Evolutionary conservation across 2,888 invertebrate species (phyloP).

Genomic region (Punctoribates punctum): DNA sequence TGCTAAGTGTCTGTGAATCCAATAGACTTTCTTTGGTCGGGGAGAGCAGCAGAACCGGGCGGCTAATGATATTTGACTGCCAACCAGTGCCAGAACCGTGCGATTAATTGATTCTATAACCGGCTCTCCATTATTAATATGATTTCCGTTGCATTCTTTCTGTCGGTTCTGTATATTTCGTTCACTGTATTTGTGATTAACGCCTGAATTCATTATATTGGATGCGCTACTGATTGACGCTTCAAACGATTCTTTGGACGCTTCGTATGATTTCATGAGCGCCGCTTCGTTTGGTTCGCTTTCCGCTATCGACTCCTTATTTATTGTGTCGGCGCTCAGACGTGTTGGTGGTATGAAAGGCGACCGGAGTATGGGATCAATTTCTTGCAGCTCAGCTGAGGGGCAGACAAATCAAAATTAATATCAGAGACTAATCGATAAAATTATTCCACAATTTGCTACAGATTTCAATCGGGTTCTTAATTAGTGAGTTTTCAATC

Average conservation of each 20-base stretch:
- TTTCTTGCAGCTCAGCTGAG: slow-evolving; percentile 28
- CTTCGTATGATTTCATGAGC: slow-evolving; percentile 25
- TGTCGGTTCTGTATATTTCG: slow-evolving; percentile 39
- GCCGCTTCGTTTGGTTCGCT: slow-evolving; percentile 28
- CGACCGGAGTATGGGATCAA: slow-evolving; percentile 18
- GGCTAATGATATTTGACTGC: slow-evolving; percentile 64
- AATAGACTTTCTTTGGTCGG: slow-evolving; percentile 62
- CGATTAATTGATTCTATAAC: slow-evolving; percentile 46
- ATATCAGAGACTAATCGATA: not conserved
- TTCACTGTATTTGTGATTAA: slow-evolving; percentile 14
- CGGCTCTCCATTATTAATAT: slow-evolving; percentile 45
- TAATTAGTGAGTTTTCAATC: no score
- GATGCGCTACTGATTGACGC: slow-evolving; percentile 8
- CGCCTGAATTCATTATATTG: slow-evolving; percentile 30
- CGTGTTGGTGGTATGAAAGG: slow-evolving; percentile 15
- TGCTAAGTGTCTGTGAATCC: slow-evolving; percentile 56
- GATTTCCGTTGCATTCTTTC: slow-evolving; percentile 41
- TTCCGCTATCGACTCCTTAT: not conserved
- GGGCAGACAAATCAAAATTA: not conserved
- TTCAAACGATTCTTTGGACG: slow-evolving; percentile 11
- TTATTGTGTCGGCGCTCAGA: not conserved
- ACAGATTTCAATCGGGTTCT: not conserved
- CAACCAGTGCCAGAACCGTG: slow-evolving; percentile 66
- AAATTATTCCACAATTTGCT: not conserved
- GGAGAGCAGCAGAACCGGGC: slow-evolving; percentile 76